Conservation (phyloP, 2,888 invertebrate species). For the Drosophila yooni region DNA sequence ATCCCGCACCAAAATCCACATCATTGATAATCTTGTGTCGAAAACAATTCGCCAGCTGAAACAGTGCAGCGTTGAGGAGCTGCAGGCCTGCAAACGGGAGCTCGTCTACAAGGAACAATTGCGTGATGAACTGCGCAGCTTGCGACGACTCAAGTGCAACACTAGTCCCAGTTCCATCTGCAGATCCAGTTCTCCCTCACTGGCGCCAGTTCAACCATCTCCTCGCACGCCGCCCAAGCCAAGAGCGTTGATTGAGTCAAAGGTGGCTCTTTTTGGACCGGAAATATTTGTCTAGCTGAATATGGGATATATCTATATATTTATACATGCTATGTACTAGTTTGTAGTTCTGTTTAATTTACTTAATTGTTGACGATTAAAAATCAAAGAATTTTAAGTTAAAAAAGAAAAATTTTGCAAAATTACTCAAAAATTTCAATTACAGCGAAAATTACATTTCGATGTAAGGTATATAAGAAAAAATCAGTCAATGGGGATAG, state of each 20-base stretch:
- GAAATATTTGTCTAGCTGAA: conserved; percentile 63
- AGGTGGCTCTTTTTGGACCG: conserved; percentile 53
- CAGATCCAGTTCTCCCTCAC: background rate
- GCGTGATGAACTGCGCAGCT: conserved; percentile 53
- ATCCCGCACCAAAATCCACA: conserved; percentile 69
- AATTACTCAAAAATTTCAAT: conserved; percentile 55
- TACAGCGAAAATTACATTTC: background rate
- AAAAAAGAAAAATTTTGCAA: conserved; percentile 2
- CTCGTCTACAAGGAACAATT: conserved; percentile 72
- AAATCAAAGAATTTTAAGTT: conserved; percentile 62
- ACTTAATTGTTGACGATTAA: conserved; percentile 79
- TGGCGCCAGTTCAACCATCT: conserved; percentile 12
- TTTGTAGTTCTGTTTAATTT: conserved; percentile 22
- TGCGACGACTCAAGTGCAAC: conserved; percentile 45
- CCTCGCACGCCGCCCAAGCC: conserved; percentile 69
- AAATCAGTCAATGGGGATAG: background rate
- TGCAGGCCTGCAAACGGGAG: conserved; percentile 71
- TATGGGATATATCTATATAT: background rate
- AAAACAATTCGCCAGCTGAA: conserved; percentile 66
- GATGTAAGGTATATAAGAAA: background rate
- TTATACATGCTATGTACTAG: background rate
- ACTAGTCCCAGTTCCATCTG: background rate
- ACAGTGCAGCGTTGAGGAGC: conserved; percentile 69
- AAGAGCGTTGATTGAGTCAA: conserved; percentile 8
- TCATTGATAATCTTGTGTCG: conserved; percentile 71